phyloP scores from a whole-genome alignment of 1,140 invertebrate species.

The Drosophila pectinifera region DNA sequence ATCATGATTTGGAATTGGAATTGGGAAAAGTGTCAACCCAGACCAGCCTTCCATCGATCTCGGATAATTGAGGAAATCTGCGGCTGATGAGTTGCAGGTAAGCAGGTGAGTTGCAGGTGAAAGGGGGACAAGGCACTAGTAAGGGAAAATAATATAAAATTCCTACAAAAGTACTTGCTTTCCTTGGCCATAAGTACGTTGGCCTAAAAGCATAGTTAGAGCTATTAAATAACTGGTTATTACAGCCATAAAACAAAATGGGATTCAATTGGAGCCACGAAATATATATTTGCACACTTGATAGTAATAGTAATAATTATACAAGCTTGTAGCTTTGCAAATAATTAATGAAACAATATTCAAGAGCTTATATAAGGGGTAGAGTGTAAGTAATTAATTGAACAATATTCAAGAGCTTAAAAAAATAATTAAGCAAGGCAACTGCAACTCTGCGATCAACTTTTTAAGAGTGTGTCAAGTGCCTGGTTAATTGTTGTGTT shows the following conservation, averaged over 20 bases:
- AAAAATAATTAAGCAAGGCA: too few relatives aligned
- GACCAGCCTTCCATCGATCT: slow-evolving; percentile 15
- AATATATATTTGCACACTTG: neutral
- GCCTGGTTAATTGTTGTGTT: neutral
- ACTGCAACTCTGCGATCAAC: too few relatives aligned
- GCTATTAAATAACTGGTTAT: neutral
- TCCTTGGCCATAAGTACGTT: neutral
- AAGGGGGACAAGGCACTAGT: too few relatives aligned
- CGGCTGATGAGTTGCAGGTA: slow-evolving; percentile 5
- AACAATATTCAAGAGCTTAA: too few relatives aligned
- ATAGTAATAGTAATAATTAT: neutral
- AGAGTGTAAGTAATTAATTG: too few relatives aligned
- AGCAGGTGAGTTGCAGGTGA: too few relatives aligned
- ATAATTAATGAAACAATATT: neutral
- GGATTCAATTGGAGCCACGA: neutral
- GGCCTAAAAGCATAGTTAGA: too few relatives aligned
- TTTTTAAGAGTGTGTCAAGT: too few relatives aligned
- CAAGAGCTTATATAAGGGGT: neutral
- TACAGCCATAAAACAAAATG: neutral
- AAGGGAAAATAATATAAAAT: too few relatives aligned
- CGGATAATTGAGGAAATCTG: slow-evolving; percentile 39
- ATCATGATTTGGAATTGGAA: slow-evolving; percentile 53
- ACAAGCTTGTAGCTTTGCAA: too few relatives aligned
- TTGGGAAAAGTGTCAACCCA: slow-evolving; percentile 43
- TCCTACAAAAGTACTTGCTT: neutral